Evolutionary conservation across 2,888 invertebrate species (phyloP).

Genomic region (Sesia apiformis): DNA sequence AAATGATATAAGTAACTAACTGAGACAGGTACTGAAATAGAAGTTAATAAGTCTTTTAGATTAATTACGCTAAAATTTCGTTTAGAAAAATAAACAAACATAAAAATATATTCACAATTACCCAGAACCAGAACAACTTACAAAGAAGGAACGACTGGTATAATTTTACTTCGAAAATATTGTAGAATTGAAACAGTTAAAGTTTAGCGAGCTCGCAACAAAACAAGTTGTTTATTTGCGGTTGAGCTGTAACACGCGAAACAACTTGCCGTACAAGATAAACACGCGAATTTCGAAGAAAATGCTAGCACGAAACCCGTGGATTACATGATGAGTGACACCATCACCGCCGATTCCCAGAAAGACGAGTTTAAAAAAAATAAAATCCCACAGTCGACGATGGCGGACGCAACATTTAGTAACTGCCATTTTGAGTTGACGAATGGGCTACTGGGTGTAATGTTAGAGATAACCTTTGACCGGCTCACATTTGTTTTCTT

Average conservation of each 20-base stretch:
- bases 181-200: neutral
- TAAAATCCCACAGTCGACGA: conserved; percentile 14
- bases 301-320: conserved; percentile 38
- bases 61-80: too few species aligned
- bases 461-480: conserved; percentile 26
- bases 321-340: conserved; percentile 48
- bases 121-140: neutral
- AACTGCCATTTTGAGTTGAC: conserved; percentile 18
- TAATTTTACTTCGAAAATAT: neutral
- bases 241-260: conserved; percentile 51
- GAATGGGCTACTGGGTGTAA: conserved; percentile 20
- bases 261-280: conserved; percentile 49
- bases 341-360: conserved; percentile 32
- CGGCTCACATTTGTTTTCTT: conserved; percentile 2
- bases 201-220: conserved; percentile 24
- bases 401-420: conserved; percentile 26
- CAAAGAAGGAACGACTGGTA: neutral
- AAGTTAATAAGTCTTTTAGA: too few species aligned
- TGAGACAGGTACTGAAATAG: too few species aligned
- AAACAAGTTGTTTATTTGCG: conserved; percentile 53
- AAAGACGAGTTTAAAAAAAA: conserved; percentile 27
- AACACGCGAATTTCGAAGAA: conserved; percentile 63
- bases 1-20: too few species aligned
- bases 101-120: neutral
- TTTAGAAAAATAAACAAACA: too few species aligned